Percentiles rank a stretch among this genome's conserved stretches.
Conservation (phyloP, 2,797 vertebrate genomes). For the Gorsachius magnificus region DNA sequence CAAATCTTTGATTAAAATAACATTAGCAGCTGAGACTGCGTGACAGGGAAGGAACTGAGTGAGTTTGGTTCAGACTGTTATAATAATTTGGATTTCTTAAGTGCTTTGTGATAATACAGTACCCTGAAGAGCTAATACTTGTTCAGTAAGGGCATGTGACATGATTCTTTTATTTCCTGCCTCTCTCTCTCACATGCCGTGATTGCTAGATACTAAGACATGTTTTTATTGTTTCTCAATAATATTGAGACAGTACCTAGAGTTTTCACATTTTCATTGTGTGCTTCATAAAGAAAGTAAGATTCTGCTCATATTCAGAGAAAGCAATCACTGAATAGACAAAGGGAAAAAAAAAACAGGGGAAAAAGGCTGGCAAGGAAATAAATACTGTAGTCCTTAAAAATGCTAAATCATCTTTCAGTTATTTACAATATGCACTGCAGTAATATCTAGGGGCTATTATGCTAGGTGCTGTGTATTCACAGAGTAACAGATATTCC, state of each 20-base stretch:
- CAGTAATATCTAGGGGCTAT: neutral
- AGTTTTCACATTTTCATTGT: conserved; percentile 44
- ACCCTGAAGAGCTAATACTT: conserved; percentile 42
- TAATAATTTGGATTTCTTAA: conserved; percentile 26
- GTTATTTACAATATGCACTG: neutral
- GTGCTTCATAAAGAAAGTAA: conserved; percentile 16
- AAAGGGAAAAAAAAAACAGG: neutral
- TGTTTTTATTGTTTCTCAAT: conserved; percentile 54
- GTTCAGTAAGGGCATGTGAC: conserved; percentile 13
- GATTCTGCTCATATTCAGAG: neutral
- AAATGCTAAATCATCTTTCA: neutral
- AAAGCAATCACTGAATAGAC: neutral
- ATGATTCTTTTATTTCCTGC: conserved; percentile 48
- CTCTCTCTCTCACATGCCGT: neutral
- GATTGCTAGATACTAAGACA: conserved; percentile 18
- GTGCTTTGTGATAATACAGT: conserved; percentile 31
- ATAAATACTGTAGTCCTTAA: neutral
- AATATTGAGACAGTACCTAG: neutral
- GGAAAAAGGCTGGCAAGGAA: neutral
- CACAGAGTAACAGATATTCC: neutral
- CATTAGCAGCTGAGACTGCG: neutral
- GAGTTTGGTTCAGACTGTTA: neutral
- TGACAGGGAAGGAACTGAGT: neutral
- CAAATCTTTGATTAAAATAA: conserved; percentile 59
- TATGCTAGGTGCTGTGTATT: neutral